Conservation (phyloP, 1,140 invertebrate species). For the Paracyclopina nana region DNA sequence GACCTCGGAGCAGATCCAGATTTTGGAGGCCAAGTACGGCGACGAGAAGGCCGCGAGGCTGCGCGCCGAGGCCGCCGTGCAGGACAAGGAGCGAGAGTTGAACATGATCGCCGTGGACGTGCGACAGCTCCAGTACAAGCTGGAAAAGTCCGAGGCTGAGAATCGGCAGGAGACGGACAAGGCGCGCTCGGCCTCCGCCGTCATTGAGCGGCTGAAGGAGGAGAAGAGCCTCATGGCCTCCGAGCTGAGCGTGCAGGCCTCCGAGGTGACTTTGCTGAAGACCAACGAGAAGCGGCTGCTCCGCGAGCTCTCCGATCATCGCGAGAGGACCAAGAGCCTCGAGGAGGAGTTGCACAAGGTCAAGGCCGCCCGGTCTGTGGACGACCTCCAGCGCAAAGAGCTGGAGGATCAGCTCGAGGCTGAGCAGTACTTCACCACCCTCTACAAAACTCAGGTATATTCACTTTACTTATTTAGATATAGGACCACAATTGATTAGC, state of each 20-base stretch:
- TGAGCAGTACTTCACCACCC: slow-evolving; percentile 64
- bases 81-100: slow-evolving; percentile 80
- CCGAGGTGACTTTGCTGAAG: slow-evolving; percentile 47
- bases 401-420: slow-evolving; percentile 78
- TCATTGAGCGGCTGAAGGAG: slow-evolving; percentile 7
- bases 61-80: slow-evolving; percentile 27
- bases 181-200: slow-evolving; percentile 18
- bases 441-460: slow-evolving; percentile 18
- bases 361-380: slow-evolving; percentile 45
- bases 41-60: slow-evolving; percentile 26
- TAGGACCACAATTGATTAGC: too few relatives aligned
- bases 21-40: slow-evolving; percentile 28
- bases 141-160: slow-evolving; percentile 74
- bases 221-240: slow-evolving; percentile 25
- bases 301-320: slow-evolving; percentile 44
- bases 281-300: slow-evolving; percentile 50
- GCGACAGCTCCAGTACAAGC: slow-evolving; percentile 63
- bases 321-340: slow-evolving; percentile 44
- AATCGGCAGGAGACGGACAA: slow-evolving; percentile 69
- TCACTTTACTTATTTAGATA: too few relatives aligned
- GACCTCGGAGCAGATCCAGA: slow-evolving; percentile 20
- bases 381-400: slow-evolving; percentile 69
- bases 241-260: slow-evolving; percentile 45
- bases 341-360: slow-evolving; percentile 61
- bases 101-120: slow-evolving; percentile 85